Base-by-base conservation (phyloP, 2,888 invertebrate genomes). In the Bellardia pandia region DNA sequence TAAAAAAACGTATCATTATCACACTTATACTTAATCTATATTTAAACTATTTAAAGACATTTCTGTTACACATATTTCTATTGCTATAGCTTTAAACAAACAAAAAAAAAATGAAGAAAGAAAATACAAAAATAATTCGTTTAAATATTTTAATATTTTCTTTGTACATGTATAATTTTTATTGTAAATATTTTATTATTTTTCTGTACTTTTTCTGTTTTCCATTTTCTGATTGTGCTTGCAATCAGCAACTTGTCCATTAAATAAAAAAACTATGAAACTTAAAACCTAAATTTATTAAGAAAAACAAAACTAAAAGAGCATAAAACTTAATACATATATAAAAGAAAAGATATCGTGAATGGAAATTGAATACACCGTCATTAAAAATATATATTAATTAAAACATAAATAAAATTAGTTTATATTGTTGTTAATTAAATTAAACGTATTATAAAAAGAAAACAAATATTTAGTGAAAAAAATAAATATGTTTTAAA, bases 311-410 rank as follows among this genome's bases (percentile, higher is more conserved):
- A 75, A 68, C 64, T 60, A 74, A 45, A 56, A 78, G 11, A 33
- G n/a, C 30, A 72, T 14, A 56, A 48, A 85, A 68, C 37, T 56
- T 62, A 71, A 58, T 13, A n/a, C n/a, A n/a, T n/a, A 48, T 60
- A 78, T 11, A 51, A 85, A 71, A 37, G 13, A 77, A 83, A 71
- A 83, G 33, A 87, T 87, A 85, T 87, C 87, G 87, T 87, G 85
- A 87, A 87, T 87, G 87, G 85, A 87, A 87, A 85, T 87, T 85
- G 69, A 87, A 85, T 85, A 87, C 87, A 87, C 87, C 87, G 86
- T 86, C 77, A 86, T 86, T 74, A 71, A 78, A 86, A 74, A 79
- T 85, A 84, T 68, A 74, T 58, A 69, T 74, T 33, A 56, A 82
- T 33, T 53, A 62, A 56, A 37, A 64, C 66, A 77, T 66, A 74